These are phyloP conservation scores for Dynastes hyllus DNA, from an alignment of 2,888 invertebrate species.

Conservation along the genomic window DNA sequence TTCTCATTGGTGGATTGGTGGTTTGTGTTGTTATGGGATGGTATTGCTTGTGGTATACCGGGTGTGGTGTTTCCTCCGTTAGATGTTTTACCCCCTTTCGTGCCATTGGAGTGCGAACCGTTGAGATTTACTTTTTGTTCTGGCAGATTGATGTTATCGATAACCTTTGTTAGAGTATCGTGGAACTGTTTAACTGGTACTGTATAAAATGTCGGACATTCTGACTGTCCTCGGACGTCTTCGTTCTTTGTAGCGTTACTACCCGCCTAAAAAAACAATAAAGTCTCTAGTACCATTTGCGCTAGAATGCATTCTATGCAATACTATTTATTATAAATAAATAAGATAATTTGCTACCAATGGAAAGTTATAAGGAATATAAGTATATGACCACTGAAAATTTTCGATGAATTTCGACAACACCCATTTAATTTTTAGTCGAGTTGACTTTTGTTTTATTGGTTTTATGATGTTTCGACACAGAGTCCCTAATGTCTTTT, in stretches of 20 bases:
- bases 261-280: conserved; percentile 41
- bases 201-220: conserved; percentile 48
- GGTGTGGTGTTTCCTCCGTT: not conserved
- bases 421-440: no score
- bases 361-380: not conserved
- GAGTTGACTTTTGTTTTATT: not conserved
- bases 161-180: conserved; percentile 38
- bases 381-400: no score
- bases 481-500: not conserved
- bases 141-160: conserved; percentile 32
- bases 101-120: not conserved
- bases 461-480: not conserved
- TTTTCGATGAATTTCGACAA: not conserved
- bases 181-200: conserved; percentile 39
- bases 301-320: not conserved
- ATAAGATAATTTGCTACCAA: not conserved
- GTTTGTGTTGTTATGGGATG: not conserved
- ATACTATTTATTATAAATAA: not conserved
- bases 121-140: conserved; percentile 24
- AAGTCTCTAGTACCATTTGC: conserved; percentile 22
- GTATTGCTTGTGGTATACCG: not conserved
- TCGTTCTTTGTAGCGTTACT: conserved; percentile 36
- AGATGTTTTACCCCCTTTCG: not conserved
- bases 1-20: not conserved
- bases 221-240: conserved; percentile 13